Conservation (phyloP, 2,797 vertebrate genomes). For the Eidolon dupreanum region DNA sequence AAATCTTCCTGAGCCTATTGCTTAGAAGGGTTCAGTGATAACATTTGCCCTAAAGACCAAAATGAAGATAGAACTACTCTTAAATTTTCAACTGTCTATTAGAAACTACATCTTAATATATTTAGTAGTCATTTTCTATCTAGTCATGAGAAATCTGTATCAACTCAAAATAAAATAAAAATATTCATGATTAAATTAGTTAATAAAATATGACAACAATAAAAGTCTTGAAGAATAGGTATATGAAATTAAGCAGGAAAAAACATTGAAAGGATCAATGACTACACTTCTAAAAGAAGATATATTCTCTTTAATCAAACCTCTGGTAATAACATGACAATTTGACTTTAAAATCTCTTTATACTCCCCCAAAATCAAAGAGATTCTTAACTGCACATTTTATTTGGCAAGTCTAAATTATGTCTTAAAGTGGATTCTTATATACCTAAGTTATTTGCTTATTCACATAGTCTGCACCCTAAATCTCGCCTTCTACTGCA, state of each 20-base stretch:
- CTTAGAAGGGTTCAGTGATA: slow-evolving; percentile 26
- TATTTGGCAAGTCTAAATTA: slow-evolving; percentile 15
- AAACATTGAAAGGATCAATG: neutral
- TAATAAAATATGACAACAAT: neutral
- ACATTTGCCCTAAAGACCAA: neutral
- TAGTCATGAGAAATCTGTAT: neutral
- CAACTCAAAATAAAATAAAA: neutral
- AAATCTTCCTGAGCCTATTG: neutral
- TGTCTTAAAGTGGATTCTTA: neutral
- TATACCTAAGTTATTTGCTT: neutral
- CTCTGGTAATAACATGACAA: neutral
- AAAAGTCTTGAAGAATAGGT: neutral
- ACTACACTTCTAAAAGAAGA: neutral
- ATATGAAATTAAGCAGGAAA: neutral
- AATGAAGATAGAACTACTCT: neutral
- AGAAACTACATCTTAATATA: slow-evolving; percentile 25
- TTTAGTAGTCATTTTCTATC: slow-evolving; percentile 28
- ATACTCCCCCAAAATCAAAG: neutral
- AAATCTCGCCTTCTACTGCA: neutral
- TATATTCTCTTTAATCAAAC: neutral
- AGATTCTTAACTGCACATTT: neutral
- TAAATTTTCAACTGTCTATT: slow-evolving; percentile 41
- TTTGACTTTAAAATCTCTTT: neutral
- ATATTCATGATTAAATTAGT: slow-evolving; percentile 34
- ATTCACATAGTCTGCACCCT: neutral